These are phyloP conservation scores for Macrosteles quadrilineatus DNA, from an alignment of 1,140 invertebrate species.

Conservation along the genomic window DNA sequence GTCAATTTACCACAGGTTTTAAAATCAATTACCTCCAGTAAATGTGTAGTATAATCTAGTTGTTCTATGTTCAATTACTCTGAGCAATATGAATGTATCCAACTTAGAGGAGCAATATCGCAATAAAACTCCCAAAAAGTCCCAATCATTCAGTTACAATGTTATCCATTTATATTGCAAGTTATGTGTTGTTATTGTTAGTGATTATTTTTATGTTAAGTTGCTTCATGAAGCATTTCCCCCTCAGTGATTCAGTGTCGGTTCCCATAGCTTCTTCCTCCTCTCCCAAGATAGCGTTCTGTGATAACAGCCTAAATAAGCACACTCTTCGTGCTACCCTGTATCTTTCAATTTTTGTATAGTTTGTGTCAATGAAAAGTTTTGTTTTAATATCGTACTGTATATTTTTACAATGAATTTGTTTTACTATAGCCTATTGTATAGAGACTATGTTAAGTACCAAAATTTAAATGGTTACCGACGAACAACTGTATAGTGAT, in stretches of 20 bases:
- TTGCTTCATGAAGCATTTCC: too few species aligned
- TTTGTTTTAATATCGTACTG: slow-evolving; percentile 13
- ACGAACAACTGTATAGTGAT: slow-evolving; percentile 38
- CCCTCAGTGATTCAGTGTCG: slow-evolving; percentile 20
- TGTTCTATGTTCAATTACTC: too few species aligned
- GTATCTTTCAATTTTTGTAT: slow-evolving; percentile 26
- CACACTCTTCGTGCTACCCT: slow-evolving; percentile 10
- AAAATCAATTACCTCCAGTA: too few species aligned
- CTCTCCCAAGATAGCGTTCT: slow-evolving; percentile 8
- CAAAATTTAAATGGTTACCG: slow-evolving; percentile 41
- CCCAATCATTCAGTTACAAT: background rate
- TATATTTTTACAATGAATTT: slow-evolving; percentile 21
- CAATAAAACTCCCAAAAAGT: too few species aligned
- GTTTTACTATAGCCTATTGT: slow-evolving; percentile 26
- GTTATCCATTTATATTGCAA: background rate
- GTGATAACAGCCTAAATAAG: slow-evolving; percentile 9
- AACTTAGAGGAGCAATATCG: too few species aligned
- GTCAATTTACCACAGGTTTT: too few species aligned
- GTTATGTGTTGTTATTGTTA: background rate
- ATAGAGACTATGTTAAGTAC: slow-evolving; percentile 37
- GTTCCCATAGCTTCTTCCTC: background rate
- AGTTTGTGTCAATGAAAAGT: slow-evolving; percentile 11
- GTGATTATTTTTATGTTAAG: background rate
- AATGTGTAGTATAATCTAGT: too few species aligned
- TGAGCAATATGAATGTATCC: too few species aligned